A percentile compares a stretch with the other conserved stretches of the same genome.
Evolutionary conservation across 2,113 vertebrate species (phyloP).

Genomic region (Lagopus muta): DNA sequence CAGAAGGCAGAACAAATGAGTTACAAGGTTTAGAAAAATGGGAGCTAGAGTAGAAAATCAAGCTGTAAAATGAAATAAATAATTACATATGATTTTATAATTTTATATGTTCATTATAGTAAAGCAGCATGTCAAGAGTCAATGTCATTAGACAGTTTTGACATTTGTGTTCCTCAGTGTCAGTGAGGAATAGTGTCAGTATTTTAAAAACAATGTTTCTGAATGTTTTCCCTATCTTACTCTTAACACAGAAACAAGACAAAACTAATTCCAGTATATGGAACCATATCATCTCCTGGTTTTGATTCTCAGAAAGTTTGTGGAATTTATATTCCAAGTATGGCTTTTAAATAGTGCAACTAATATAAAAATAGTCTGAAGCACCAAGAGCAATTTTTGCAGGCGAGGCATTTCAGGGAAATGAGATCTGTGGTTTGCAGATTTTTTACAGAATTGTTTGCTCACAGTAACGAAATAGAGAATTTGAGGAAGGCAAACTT

Average conservation of each 20-base stretch:
- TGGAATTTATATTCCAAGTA: not conserved
- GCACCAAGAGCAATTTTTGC: not conserved
- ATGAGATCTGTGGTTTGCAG: not conserved
- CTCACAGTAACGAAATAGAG: not conserved
- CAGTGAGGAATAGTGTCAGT: not conserved
- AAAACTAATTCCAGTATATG: not conserved
- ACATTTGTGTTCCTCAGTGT: not conserved
- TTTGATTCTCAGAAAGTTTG: not conserved
- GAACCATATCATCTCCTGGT: not conserved
- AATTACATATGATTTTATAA: not conserved
- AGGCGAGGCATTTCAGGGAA: not conserved
- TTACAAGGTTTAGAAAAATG: not conserved
- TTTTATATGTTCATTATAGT: not conserved
- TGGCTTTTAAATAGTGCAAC: not conserved
- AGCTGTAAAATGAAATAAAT: not conserved
- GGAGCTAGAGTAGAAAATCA: not conserved
- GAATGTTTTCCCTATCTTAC: not conserved
- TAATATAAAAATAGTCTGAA: not conserved
- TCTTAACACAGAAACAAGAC: not conserved
- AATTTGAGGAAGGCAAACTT: not conserved
- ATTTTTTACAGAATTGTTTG: constrained; percentile 22
- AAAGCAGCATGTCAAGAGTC: not conserved
- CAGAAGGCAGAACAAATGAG: not conserved
- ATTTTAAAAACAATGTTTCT: not conserved
- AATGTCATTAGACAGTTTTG: not conserved